A percentile compares a stretch with the other conserved stretches of the same genome.
Evolutionary conservation across 2,888 invertebrate species (phyloP).

Genomic region (Agonopterix arenella): DNA sequence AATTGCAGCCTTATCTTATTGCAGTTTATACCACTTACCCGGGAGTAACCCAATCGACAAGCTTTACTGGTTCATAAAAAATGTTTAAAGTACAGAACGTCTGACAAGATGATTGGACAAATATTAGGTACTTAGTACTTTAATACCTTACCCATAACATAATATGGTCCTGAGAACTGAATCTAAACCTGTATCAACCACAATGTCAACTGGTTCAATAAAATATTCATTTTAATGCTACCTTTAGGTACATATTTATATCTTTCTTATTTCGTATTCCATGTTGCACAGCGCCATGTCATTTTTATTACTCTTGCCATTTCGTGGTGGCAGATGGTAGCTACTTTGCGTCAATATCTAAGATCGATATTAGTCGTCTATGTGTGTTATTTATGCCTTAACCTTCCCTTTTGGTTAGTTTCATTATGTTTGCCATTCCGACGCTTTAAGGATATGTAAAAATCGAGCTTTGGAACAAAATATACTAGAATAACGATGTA

Average conservation of each 20-base stretch:
- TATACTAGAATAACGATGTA: conserved; percentile 23
- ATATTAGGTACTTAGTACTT: not conserved
- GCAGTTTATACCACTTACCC: conserved; percentile 31
- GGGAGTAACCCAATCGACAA: conserved; percentile 24
- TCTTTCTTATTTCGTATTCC: conserved; percentile 33
- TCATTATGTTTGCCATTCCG: no score
- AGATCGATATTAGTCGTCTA: no score
- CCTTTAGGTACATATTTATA: conserved; percentile 34
- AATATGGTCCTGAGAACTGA: conserved; percentile 16
- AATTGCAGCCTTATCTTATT: conserved; percentile 44
- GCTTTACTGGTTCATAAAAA: conserved; percentile 21
- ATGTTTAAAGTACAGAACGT: conserved; percentile 5
- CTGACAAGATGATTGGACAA: not conserved
- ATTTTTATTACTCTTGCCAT: conserved; percentile 26
- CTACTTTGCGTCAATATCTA: not conserved
- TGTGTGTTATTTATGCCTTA: no score
- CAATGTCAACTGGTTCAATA: conserved; percentile 27
- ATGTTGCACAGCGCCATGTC: conserved; percentile 25
- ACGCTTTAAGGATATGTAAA: no score
- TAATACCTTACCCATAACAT: not conserved
- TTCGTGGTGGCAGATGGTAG: conserved; percentile 7
- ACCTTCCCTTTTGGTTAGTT: no score
- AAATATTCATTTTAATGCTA: conserved; percentile 39
- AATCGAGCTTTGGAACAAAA: conserved; percentile 7
- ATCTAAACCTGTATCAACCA: conserved; percentile 12